A percentile compares a stretch with the other conserved stretches of the same genome.
Evolutionary conservation across 2,797 vertebrate species (phyloP).

Genomic region (Clarias fuscus): DNA sequence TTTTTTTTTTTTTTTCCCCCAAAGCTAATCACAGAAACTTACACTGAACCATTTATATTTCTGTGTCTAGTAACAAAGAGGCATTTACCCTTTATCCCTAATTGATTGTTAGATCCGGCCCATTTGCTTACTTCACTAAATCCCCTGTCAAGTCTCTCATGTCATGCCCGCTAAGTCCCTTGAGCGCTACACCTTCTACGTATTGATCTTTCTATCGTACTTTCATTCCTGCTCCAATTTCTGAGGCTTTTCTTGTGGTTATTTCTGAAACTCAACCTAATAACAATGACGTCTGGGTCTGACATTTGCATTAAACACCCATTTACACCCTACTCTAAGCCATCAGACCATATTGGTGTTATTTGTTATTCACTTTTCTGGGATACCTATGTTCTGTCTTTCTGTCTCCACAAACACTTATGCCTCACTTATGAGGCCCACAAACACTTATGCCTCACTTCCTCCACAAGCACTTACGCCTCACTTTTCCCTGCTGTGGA

Average conservation of each 20-base stretch:
- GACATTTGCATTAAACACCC: not conserved
- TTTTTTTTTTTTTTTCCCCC: not conserved
- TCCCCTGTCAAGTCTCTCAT: constrained; percentile 3
- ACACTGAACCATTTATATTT: not conserved
- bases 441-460: no score
- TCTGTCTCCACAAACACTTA: not conserved
- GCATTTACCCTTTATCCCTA: constrained; percentile 20
- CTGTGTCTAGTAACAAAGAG: not conserved
- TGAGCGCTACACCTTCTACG: not conserved
- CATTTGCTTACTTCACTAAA: constrained; percentile 14
- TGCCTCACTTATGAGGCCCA: not conserved
- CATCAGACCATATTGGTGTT: not conserved
- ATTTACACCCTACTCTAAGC: not conserved
- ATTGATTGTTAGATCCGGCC: not conserved
- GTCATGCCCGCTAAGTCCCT: constrained; percentile 8
- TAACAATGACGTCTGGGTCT: not conserved
- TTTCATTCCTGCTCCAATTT: constrained; percentile 10
- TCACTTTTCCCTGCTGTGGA: not conserved
- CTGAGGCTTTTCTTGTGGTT: not conserved
- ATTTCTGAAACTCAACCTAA: not conserved
- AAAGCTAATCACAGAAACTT: not conserved
- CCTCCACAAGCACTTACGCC: no score
- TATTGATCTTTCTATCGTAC: constrained; percentile 15
- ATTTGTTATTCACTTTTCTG: not conserved
- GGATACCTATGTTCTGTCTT: not conserved